These are phyloP conservation scores for Heliconius hortense DNA, from an alignment of 2,888 invertebrate species.

Conservation along the genomic window DNA sequence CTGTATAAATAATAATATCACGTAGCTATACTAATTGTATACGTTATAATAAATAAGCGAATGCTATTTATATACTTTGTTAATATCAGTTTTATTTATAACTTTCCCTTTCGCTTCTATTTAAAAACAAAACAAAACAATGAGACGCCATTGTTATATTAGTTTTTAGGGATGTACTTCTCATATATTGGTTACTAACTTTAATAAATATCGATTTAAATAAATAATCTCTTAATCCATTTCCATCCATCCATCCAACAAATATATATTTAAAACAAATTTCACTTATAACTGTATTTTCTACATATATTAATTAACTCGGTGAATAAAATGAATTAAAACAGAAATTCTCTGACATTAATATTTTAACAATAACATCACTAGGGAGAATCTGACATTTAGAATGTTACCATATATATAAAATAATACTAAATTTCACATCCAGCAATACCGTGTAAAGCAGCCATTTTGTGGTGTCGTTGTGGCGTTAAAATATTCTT, in stretches of 20 bases:
- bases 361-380: background rate
- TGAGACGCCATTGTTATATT: constrained; percentile 21
- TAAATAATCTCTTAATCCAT: background rate
- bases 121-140: constrained; percentile 31
- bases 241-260: no score
- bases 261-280: background rate
- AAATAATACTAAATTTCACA: constrained; percentile 9
- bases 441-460: constrained; percentile 69
- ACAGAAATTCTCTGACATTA: background rate
- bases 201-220: background rate
- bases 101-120: constrained; percentile 21
- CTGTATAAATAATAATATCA: background rate
- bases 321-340: background rate
- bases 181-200: background rate
- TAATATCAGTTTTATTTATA: constrained; percentile 6
- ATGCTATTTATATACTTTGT: background rate
- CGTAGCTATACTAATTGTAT: background rate
- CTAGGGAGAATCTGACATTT: constrained; percentile 4
- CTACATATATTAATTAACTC: background rate
- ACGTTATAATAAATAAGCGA: background rate
- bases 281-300: background rate
- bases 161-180: constrained; percentile 21
- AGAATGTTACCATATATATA: constrained; percentile 28
- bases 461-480: constrained; percentile 81
- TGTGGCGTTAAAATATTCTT: constrained; percentile 63